Evolutionary conservation across 2,113 vertebrate genomes (phyloP).

Genomic region (Pseudorhombus dupliciocellatus): DNA sequence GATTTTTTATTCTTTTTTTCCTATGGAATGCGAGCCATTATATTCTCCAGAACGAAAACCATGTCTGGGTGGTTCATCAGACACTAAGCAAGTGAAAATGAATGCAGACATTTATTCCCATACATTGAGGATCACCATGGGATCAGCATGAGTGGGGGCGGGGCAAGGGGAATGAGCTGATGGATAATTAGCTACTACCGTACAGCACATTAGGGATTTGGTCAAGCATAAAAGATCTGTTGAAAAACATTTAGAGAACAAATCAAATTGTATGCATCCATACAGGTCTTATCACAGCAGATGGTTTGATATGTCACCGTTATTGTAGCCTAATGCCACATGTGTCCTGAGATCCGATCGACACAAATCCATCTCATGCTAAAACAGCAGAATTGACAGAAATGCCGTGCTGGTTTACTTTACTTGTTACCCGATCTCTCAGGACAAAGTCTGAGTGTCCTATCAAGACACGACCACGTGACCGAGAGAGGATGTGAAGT

Average conservation of each 20-base stretch:
- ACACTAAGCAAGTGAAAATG: slow-evolving; percentile 12
- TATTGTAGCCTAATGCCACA: no score
- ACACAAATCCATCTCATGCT: no score
- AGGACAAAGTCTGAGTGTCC: not conserved
- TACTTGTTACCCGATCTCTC: not conserved
- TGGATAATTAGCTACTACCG: not conserved
- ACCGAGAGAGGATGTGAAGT: no score
- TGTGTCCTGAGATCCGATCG: no score
- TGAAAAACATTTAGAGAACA: slow-evolving; percentile 4
- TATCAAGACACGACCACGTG: not conserved
- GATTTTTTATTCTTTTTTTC: no score
- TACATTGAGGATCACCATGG: not conserved
- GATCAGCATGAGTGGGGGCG: not conserved
- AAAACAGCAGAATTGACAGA: not conserved
- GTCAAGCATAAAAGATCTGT: not conserved
- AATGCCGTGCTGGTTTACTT: not conserved
- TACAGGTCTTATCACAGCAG: not conserved
- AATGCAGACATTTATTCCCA: not conserved
- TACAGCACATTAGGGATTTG: not conserved
- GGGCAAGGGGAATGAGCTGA: slow-evolving; percentile 2
- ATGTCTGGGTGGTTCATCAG: slow-evolving; percentile 13
- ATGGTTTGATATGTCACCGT: not conserved
- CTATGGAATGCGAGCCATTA: slow-evolving; percentile 19
- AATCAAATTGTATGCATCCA: not conserved
- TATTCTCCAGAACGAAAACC: slow-evolving; percentile 28